phyloP scores from a whole-genome alignment of 2,888 invertebrate genomes.

The Eledona agricola region DNA sequence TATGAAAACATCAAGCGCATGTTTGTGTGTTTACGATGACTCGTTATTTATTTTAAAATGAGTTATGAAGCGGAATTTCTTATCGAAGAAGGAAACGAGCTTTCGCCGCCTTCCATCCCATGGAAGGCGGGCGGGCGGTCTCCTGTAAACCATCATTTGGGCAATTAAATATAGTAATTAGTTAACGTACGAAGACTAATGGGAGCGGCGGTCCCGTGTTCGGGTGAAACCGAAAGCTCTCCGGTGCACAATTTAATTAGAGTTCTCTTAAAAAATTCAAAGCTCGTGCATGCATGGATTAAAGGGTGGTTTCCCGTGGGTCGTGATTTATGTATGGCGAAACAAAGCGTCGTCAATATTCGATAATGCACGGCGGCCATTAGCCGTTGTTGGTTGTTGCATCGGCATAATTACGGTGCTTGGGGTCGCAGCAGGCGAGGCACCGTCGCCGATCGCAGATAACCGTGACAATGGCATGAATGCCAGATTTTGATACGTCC shows the following conservation, averaged over 20 bases:
- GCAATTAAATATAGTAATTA: too few species aligned
- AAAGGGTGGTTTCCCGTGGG: slow-evolving; percentile 31
- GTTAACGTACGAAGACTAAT: too few species aligned
- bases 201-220: too few species aligned
- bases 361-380: slow-evolving; percentile 29
- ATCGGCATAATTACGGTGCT: slow-evolving; percentile 33
- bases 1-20: too few species aligned
- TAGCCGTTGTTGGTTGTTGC: slow-evolving; percentile 18
- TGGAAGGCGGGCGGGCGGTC: too few species aligned
- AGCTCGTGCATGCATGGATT: slow-evolving; percentile 23
- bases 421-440: slow-evolving; percentile 32
- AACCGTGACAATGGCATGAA: slow-evolving; percentile 28
- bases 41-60: too few species aligned
- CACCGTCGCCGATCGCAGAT: slow-evolving; percentile 29
- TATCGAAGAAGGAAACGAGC: too few species aligned
- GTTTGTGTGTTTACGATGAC: too few species aligned
- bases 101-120: too few species aligned
- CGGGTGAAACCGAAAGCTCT: slow-evolving; percentile 9
- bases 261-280: slow-evolving; percentile 17
- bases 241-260: slow-evolving; percentile 19
- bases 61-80: too few species aligned
- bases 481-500: slow-evolving; percentile 28
- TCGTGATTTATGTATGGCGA: slow-evolving; percentile 28
- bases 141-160: too few species aligned
- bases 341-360: slow-evolving; percentile 33